Base-by-base conservation (phyloP, 2,888 invertebrate species). In the Trichopoda pennipes region DNA sequence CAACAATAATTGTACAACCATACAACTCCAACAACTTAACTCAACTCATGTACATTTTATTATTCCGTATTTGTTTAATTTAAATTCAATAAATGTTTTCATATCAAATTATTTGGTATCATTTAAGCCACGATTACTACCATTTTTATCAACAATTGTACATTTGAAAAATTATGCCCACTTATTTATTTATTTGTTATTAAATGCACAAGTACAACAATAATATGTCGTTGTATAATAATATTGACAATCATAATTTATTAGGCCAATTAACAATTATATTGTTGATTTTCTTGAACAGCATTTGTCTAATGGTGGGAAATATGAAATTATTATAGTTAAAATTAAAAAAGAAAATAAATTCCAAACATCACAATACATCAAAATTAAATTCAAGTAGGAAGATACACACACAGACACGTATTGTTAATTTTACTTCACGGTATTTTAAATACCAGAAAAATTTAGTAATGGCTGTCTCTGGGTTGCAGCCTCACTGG, bases 11-110 rank as follows among this genome's bases (percentile, higher is more conserved):
- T n/a, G n/a, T 66, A 61, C 63, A 21, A n/a, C 38, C 19, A 19
- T 58, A 74, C 63, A 64, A 74, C 28, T 19, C 23, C 49, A 51
- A 38, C 58, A 38, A 47, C 44, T 55, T 16, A 44, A 12, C 38
- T 12, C 38, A 44, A 56, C 21, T 44, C 44, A 49, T 21, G 49
- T 12, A 72, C 60, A 73, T 68, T 73, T 80, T 53, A 47, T 38
- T 74, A 77, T 80, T 83, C 77, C 74, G 80, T 78, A 80, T 80
- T 80, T 77, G 80, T 74, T 80, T 83, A 74, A 83, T 83, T 80
- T 74, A 80, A 83, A 80, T 77, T 83, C 77, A 77, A 80, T 74
- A 78, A 70, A 80, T 83, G 73, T 74, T 83, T 80, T 80, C 66
- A 66, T 77, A 74, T 77, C 80, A 77, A 80, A 80, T 74, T 80